Base-by-base conservation (phyloP, 2,113 vertebrate genomes). In the Vidua chalybeata region DNA sequence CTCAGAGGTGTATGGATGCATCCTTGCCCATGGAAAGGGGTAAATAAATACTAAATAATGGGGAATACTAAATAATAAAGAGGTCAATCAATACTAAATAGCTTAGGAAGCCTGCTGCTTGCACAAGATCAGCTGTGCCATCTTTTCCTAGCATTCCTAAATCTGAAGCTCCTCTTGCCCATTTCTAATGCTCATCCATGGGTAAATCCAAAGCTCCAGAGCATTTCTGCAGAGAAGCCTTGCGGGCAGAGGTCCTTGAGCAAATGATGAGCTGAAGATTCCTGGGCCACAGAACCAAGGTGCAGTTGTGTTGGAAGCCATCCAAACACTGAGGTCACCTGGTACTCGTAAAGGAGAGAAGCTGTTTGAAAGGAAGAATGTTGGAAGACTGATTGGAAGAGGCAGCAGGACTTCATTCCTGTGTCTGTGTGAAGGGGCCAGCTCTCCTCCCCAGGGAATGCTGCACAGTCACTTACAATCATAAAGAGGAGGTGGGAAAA, bases 1-100 rank as follows among this genome's bases (percentile, higher is more conserved):
- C 26, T 45, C 31, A 37, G 41, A 76, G 28, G 23, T 6, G 15
- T 46, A n/a, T 0, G 0, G 8, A 19, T 0, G 0, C 7, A 28
- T 74, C 74, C 37, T 45, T 74, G 43, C 48, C 11, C 31, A 33
- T 2, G 20, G 74, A 71, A 81, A 51, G 15, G 17, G 28, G 8
- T 16, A 43, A 56, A 77, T 35, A 83, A 62, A 77, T 33, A 43
- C 18, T 43, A 56, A 56, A 56, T 43, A 37, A 69, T 37, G 31
- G 41, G 22, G 8, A 56, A 69, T 23, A 35, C 14, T 56, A 63
- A 71, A 84, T 49, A 69, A 43, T 62, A 37, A 62, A 35, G 48
- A 24, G 4, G 17, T 35, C 3, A 69, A 43, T 12, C 51, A 37
- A 55, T 14, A 67, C 11, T 19, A n/a, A 78, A 46, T 8, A 59